Conservation (phyloP, 2,888 invertebrate genomes). For the Meiosimyza decipiens region DNA sequence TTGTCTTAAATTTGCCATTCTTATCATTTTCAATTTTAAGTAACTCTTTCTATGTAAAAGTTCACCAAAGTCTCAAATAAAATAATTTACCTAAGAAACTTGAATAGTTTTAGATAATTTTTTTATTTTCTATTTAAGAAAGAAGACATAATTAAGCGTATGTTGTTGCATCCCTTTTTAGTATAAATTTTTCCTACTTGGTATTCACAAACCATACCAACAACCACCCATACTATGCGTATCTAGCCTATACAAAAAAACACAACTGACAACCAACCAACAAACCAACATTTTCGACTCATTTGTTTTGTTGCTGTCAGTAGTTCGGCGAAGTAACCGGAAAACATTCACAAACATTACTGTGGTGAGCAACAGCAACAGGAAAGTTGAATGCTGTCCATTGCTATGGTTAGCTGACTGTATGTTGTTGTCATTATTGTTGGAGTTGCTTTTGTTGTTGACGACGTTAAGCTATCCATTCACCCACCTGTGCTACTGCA, state of each 20-base stretch:
- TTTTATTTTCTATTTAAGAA: no score
- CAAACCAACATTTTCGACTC: constrained; percentile 27
- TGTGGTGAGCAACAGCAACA: constrained; percentile 42
- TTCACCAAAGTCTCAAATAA: no score
- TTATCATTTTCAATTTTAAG: no score
- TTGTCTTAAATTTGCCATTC: no score
- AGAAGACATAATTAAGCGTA: no score
- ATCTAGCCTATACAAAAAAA: not conserved
- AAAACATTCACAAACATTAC: constrained; percentile 49
- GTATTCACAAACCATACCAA: no score
- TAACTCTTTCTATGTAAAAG: no score
- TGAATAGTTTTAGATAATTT: no score
- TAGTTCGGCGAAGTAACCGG: constrained; percentile 41
- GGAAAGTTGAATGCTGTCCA: constrained; percentile 27
- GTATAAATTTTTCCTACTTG: no score
- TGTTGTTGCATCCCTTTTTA: no score
- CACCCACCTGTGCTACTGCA: constrained; percentile 22
- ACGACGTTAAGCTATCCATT: constrained; percentile 14
- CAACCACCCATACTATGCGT: no score
- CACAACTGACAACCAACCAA: not conserved
- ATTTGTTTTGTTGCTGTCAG: constrained; percentile 31
- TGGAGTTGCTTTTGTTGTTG: constrained; percentile 21
- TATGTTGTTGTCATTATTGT: constrained; percentile 30
- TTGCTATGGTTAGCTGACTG: constrained; percentile 5
- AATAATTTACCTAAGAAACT: no score